These are phyloP conservation scores for Mamestra configurata DNA, from an alignment of 1,140 invertebrate genomes.

Conservation along the genomic window DNA sequence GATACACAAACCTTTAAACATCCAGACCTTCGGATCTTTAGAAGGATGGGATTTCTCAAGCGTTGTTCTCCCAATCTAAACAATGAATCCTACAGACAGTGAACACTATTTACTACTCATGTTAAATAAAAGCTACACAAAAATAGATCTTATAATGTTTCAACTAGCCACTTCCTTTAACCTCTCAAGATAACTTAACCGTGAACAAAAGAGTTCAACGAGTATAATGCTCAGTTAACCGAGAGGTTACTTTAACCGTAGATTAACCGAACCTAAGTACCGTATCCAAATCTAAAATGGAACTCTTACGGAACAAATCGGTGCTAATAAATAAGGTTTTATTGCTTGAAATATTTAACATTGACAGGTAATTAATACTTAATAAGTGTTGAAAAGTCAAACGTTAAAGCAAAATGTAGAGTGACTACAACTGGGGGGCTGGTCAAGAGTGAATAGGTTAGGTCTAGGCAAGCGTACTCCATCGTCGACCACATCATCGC, in stretches of 20 bases:
- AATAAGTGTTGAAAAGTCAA: too few relatives aligned
- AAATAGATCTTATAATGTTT: constrained; percentile 11
- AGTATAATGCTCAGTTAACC: neutral
- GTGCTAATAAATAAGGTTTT: constrained; percentile 13
- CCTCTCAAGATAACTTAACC: constrained; percentile 12
- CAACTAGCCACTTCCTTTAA: constrained; percentile 13
- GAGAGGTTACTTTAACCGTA: neutral
- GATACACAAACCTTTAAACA: too few relatives aligned
- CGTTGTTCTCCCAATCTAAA: too few relatives aligned
- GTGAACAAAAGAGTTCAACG: constrained; percentile 17
- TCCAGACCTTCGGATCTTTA: too few relatives aligned
- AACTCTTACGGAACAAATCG: constrained; percentile 21
- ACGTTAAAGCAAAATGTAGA: too few relatives aligned
- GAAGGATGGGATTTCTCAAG: too few relatives aligned
- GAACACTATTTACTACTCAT: neutral
- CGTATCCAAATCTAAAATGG: constrained; percentile 15
- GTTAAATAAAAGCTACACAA: neutral
- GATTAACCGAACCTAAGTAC: neutral
- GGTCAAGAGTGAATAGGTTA: too few relatives aligned
- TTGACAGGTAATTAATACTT: neutral
- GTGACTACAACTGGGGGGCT: too few relatives aligned
- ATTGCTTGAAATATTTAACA: neutral
- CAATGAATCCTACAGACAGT: too few relatives aligned
- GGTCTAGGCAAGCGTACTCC: too few relatives aligned
- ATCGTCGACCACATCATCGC: too few relatives aligned